Evolutionary conservation across 2,113 vertebrate genomes (phyloP).

Genomic region (Candoia aspera): DNA sequence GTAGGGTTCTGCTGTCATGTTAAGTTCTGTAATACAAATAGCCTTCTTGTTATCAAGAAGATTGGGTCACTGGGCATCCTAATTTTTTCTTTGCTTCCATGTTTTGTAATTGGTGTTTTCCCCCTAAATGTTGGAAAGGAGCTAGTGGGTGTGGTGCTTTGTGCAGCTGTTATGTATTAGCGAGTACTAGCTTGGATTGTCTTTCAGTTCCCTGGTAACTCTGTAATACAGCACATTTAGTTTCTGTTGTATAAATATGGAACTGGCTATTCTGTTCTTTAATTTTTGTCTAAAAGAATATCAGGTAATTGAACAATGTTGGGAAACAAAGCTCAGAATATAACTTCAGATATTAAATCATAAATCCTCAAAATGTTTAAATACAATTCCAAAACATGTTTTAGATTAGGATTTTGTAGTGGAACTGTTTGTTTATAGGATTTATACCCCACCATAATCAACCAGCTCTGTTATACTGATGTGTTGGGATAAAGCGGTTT

Average conservation of each 20-base stretch:
- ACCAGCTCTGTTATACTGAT: background rate
- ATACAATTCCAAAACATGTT: constrained; percentile 40
- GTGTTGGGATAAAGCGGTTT: constrained; percentile 18
- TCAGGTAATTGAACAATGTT: constrained; percentile 47
- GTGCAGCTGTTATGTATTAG: background rate
- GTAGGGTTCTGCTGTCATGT: background rate
- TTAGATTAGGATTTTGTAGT: constrained; percentile 36
- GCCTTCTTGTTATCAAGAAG: background rate
- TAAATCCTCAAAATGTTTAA: constrained; percentile 58
- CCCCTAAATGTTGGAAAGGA: background rate
- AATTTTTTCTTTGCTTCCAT: background rate
- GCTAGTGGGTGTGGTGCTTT: background rate
- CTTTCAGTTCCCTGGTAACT: background rate
- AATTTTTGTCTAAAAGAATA: constrained; percentile 47
- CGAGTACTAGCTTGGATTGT: background rate
- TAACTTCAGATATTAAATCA: constrained; percentile 52
- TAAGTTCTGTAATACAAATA: background rate
- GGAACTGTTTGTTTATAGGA: background rate
- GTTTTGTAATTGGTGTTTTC: background rate
- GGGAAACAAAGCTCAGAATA: constrained; percentile 32
- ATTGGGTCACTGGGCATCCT: background rate
- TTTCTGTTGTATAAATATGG: constrained; percentile 26
- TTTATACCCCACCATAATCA: background rate
- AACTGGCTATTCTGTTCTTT: constrained; percentile 38
- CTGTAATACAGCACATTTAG: background rate